Conservation (phyloP, 2,888 invertebrate genomes). For the Spodoptera picta region DNA sequence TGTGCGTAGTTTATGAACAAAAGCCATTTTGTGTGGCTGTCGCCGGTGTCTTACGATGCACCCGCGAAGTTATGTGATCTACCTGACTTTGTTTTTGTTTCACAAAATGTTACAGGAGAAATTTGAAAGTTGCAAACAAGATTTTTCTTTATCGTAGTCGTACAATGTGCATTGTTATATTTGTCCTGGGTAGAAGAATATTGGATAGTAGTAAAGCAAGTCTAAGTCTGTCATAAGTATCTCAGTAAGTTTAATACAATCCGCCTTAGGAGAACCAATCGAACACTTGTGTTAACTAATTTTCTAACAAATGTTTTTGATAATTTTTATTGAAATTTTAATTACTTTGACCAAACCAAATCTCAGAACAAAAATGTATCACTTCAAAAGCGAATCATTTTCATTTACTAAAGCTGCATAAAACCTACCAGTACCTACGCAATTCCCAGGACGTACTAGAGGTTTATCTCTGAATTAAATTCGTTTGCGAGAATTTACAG, state of each 20-base stretch:
- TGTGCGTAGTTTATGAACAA: slow-evolving; percentile 58
- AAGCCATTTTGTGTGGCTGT: slow-evolving; percentile 39
- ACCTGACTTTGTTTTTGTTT: slow-evolving; percentile 18
- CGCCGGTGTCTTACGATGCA: slow-evolving; percentile 30
- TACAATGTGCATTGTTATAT: too few species aligned
- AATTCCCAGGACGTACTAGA: slow-evolving; percentile 37
- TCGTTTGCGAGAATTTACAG: slow-evolving; percentile 49
- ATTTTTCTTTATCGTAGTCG: too few species aligned
- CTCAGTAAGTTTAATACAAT: too few species aligned
- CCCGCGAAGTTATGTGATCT: slow-evolving; percentile 24
- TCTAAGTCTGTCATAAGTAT: too few species aligned
- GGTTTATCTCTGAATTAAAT: slow-evolving; percentile 58
- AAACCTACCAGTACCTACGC: slow-evolving; percentile 37
- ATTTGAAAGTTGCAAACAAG: too few species aligned
- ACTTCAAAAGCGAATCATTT: slow-evolving; percentile 34
- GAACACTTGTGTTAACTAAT: too few species aligned
- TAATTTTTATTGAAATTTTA: too few species aligned
- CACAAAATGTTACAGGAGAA: too few species aligned
- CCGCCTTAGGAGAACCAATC: too few species aligned
- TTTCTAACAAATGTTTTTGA: too few species aligned
- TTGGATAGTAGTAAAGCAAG: too few species aligned
- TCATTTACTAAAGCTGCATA: slow-evolving; percentile 35
- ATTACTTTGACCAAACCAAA: neutral
- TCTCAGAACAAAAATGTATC: slow-evolving; percentile 22
- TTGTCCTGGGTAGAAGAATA: too few species aligned